These are phyloP conservation scores for Notolabrus celidotus DNA, from an alignment of 2,797 vertebrate genomes.

Conservation along the genomic window DNA sequence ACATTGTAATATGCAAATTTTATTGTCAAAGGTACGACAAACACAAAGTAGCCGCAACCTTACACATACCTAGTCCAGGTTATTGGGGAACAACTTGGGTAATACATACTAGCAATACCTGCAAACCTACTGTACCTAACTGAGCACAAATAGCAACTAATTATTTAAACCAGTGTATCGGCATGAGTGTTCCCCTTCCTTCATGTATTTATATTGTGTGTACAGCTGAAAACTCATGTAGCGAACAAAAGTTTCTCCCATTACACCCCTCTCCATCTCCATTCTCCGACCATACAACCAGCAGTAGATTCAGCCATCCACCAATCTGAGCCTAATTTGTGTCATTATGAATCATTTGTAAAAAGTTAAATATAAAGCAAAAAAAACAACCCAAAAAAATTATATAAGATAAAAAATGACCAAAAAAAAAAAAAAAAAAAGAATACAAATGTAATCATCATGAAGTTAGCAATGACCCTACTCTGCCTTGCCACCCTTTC, in stretches of 20 bases:
- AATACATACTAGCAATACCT: slow-evolving; percentile 75
- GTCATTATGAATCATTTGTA: slow-evolving; percentile 82
- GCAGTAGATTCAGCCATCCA: slow-evolving; percentile 83
- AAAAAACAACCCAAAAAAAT: slow-evolving; percentile 66
- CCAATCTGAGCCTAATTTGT: slow-evolving; percentile 83
- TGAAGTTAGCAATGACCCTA: slow-evolving; percentile 73
- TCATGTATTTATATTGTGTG: slow-evolving; percentile 74
- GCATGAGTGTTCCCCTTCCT: slow-evolving; percentile 43
- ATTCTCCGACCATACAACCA: slow-evolving; percentile 86
- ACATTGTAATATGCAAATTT: slow-evolving; percentile 77
- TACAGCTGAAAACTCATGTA: slow-evolving; percentile 72
- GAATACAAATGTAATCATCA: slow-evolving; percentile 67
- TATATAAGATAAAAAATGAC: slow-evolving; percentile 61
- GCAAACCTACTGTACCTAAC: slow-evolving; percentile 62
- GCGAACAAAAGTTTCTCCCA: slow-evolving; percentile 65
- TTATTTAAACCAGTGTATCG: slow-evolving; percentile 54
- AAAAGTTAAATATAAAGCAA: slow-evolving; percentile 79
- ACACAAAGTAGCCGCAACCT: slow-evolving; percentile 64
- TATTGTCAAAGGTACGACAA: slow-evolving; percentile 60
- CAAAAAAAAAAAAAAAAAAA: slow-evolving; percentile 43
- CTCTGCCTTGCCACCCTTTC: slow-evolving; percentile 75
- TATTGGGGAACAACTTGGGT: slow-evolving; percentile 70
- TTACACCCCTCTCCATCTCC: slow-evolving; percentile 79
- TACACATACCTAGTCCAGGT: slow-evolving; percentile 55
- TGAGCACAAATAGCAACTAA: slow-evolving; percentile 80